These are phyloP conservation scores for Cirrhinus mrigala DNA, from an alignment of 2,797 vertebrate species.

Conservation along the genomic window DNA sequence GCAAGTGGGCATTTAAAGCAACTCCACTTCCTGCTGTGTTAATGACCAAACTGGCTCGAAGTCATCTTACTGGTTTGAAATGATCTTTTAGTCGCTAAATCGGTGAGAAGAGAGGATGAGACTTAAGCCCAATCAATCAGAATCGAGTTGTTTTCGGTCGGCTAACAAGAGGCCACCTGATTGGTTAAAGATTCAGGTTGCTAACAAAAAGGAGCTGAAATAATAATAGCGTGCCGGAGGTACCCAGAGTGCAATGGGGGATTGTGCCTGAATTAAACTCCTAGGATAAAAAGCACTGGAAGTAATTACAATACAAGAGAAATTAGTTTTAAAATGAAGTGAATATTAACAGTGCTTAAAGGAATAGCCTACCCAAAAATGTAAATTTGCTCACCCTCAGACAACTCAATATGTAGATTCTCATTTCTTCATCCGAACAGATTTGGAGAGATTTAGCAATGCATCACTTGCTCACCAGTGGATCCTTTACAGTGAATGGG, in stretches of 20 bases:
- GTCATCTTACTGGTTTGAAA: neutral
- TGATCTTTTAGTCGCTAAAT: neutral
- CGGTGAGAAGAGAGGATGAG: neutral
- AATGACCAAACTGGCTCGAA: neutral
- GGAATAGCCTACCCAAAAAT: neutral
- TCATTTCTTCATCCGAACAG: neutral
- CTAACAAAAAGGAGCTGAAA: neutral
- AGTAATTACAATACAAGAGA: neutral
- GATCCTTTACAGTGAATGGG: neutral
- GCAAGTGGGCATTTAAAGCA: neutral
- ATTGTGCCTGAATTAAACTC: neutral
- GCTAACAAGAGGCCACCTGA: neutral
- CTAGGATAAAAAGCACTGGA: neutral
- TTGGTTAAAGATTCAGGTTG: conserved; percentile 3
- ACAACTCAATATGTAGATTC: neutral
- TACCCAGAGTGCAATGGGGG: neutral
- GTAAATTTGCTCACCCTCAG: neutral
- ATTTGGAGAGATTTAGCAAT: neutral
- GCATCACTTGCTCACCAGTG: neutral
- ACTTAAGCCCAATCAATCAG: neutral
- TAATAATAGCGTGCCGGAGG: neutral
- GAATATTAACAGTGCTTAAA: neutral
- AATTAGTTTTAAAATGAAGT: neutral
- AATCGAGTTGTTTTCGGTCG: neutral
- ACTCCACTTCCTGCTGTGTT: conserved; percentile 11